Evolutionary conservation across 2,113 vertebrate genomes (phyloP).

Genomic region (Notiomystis cincta): DNA sequence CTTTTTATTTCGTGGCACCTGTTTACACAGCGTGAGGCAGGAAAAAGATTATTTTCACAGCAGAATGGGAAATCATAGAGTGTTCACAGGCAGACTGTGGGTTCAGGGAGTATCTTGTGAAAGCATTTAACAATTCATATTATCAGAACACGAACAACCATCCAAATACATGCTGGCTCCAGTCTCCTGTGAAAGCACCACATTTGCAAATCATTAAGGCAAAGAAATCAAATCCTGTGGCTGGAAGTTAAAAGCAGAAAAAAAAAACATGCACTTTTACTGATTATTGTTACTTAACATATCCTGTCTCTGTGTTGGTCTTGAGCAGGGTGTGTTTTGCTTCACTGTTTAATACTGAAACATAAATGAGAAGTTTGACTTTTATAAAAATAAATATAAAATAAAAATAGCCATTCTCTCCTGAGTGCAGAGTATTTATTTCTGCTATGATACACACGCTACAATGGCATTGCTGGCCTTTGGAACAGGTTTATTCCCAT

Average conservation of each 20-base stretch:
- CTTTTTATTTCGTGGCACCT: slow-evolving; percentile 58
- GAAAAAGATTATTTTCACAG: slow-evolving; percentile 28
- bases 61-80: neutral
- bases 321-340: neutral
- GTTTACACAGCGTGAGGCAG: slow-evolving; percentile 42
- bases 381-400: neutral
- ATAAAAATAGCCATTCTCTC: neutral
- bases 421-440: neutral
- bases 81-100: neutral
- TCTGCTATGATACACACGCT: neutral
- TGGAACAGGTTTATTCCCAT: neutral
- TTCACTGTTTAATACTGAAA: neutral
- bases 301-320: neutral
- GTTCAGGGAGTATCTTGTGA: neutral
- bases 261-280: neutral
- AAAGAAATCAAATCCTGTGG: neutral
- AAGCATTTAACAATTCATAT: neutral
- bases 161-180: neutral
- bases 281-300: neutral
- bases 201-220: neutral
- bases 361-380: neutral
- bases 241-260: neutral
- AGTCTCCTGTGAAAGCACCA: neutral
- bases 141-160: neutral
- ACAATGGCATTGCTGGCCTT: neutral